A percentile compares a stretch with the other conserved stretches of the same genome.
Evolutionary conservation across 2,888 invertebrate species (phyloP).

Genomic region (Drosophila sordidapex): DNA sequence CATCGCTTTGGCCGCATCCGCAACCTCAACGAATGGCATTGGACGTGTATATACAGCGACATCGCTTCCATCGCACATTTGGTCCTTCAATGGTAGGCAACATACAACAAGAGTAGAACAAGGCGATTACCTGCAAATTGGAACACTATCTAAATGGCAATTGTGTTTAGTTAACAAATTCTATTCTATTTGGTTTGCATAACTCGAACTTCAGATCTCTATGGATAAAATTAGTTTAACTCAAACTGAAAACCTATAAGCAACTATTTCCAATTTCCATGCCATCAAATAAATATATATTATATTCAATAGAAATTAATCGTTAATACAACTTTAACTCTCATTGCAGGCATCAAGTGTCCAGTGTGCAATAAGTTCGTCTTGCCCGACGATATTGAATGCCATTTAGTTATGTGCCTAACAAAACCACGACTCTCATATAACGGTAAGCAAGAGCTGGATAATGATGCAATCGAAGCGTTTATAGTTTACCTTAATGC

Average conservation of each 20-base stretch:
- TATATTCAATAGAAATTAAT: background rate
- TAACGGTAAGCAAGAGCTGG: conserved; percentile 91
- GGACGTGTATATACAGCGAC: conserved; percentile 94
- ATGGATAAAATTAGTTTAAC: background rate
- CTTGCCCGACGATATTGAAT: conserved; percentile 99
- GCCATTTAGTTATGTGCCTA: conserved; percentile 99
- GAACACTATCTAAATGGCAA: background rate
- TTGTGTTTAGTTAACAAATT: background rate
- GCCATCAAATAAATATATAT: background rate
- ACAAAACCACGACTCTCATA: conserved; percentile 99
- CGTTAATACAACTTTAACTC: background rate
- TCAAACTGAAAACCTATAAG: background rate
- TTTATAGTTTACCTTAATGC: background rate
- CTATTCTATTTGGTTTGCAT: background rate
- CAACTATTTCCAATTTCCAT: background rate
- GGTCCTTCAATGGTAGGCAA: conserved; percentile 93
- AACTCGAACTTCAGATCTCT: background rate
- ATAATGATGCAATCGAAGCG: background rate
- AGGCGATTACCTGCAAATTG: background rate
- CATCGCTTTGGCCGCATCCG: conserved; percentile 83
- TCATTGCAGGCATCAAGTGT: conserved; percentile 95
- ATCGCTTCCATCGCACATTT: conserved; percentile 95
- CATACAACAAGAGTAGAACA: background rate
- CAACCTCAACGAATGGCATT: conserved; percentile 85
- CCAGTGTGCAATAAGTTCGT: conserved; percentile 99